A percentile compares a stretch with the other conserved stretches of the same genome.
phyloP scores from a whole-genome alignment of 2,113 vertebrate species.

The Enhydra lutris region DNA sequence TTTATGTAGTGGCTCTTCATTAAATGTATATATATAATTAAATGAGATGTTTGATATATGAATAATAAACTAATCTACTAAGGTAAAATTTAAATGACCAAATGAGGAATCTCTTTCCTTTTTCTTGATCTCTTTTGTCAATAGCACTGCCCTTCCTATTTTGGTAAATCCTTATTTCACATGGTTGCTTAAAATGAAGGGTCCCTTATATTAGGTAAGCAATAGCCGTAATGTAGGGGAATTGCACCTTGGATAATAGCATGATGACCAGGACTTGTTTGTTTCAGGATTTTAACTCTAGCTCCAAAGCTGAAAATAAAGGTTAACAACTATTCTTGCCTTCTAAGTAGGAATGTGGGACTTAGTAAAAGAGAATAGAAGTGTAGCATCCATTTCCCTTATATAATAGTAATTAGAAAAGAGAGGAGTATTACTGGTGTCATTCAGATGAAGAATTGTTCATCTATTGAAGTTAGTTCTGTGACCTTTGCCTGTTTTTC shows the following conservation, averaged over 20 bases:
- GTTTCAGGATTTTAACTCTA: conserved; percentile 33
- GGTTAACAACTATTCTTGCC: background rate
- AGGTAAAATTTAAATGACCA: background rate
- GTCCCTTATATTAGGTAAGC: background rate
- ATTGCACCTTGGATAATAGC: background rate
- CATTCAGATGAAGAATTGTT: background rate
- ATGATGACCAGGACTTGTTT: background rate
- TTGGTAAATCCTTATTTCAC: conserved; percentile 7
- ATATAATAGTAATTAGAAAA: background rate
- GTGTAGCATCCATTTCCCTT: background rate
- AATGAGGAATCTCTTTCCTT: background rate
- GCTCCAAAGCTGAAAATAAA: background rate
- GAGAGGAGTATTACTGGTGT: background rate
- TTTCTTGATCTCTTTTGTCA: background rate
- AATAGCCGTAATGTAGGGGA: background rate
- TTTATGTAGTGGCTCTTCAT: conserved; percentile 7
- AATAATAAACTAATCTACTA: background rate
- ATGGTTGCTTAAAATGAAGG: background rate
- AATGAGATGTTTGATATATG: background rate
- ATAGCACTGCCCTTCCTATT: background rate
- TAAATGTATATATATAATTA: background rate
- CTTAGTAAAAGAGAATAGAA: background rate
- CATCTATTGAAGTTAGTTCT: background rate
- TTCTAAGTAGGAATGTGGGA: background rate
- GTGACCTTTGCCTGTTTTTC: background rate